Conservation (phyloP, 2,797 vertebrate species). For the Alfaro cultratus region DNA sequence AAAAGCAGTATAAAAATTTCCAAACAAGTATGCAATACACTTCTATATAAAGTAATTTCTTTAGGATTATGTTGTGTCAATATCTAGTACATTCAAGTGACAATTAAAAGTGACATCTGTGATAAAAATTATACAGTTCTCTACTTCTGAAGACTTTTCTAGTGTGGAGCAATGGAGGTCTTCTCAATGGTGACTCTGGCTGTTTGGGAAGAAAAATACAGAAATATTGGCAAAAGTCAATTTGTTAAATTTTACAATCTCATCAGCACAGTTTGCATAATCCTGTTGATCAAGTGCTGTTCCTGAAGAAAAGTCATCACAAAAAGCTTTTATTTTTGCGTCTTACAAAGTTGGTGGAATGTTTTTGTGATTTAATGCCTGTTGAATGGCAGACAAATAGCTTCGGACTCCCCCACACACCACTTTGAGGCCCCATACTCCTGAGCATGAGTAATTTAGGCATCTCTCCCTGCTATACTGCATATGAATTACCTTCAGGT, state of each 20-base stretch:
- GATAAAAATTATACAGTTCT: background rate
- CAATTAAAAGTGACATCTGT: background rate
- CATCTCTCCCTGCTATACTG: background rate
- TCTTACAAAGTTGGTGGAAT: background rate
- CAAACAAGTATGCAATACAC: background rate
- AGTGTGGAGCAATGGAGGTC: background rate
- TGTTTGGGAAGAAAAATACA: background rate
- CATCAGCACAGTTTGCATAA: background rate
- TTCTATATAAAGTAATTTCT: background rate
- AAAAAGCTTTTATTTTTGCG: background rate
- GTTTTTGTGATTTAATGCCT: background rate
- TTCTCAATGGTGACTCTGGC: background rate
- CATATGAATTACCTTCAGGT: background rate
- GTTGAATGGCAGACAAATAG: background rate
- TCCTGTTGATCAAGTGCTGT: background rate
- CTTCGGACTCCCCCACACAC: background rate
- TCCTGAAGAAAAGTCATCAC: background rate
- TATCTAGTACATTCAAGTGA: background rate
- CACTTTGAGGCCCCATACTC: background rate
- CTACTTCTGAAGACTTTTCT: background rate
- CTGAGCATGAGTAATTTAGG: background rate
- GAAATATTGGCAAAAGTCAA: background rate
- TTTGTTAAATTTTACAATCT: background rate
- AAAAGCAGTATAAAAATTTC: background rate
- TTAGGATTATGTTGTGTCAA: background rate